Evolutionary conservation across 2,888 invertebrate genomes (phyloP).

Genomic region (Diaphora mendica): DNA sequence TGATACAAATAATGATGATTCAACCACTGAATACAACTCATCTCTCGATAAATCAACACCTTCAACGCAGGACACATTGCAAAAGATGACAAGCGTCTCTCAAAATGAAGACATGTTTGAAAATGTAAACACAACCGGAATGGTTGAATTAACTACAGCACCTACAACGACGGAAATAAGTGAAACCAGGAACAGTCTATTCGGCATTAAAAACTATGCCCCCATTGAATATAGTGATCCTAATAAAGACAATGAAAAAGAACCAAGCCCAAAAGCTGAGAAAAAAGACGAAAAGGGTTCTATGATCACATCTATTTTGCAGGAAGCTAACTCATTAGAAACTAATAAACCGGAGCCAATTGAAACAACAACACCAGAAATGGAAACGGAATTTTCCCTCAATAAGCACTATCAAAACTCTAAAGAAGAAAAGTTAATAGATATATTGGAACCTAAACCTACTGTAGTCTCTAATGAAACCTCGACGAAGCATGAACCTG

Average conservation of each 20-base stretch:
- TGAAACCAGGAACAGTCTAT: conserved; percentile 3
- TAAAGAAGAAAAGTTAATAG: conserved; percentile 59
- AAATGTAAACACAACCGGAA: conserved; percentile 16
- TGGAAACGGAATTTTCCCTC: conserved; percentile 57
- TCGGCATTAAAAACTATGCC: conserved; percentile 1
- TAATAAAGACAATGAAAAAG: conserved; percentile 20
- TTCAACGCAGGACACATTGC: conserved; percentile 15
- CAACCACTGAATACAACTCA: conserved; percentile 18
- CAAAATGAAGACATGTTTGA: conserved; percentile 16
- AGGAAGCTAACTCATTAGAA: conserved; percentile 47
- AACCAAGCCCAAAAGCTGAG: conserved; percentile 28
- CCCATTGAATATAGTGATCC: conserved; percentile 12
- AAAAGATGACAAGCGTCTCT: not conserved
- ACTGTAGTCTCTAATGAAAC: conserved; percentile 30
- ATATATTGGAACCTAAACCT: conserved; percentile 56
- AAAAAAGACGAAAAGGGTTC: conserved; percentile 25
- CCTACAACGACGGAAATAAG: conserved; percentile 5
- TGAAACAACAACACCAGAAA: conserved; percentile 44
- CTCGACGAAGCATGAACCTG: conserved; percentile 51
- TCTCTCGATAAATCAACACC: conserved; percentile 11
- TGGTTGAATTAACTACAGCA: conserved; percentile 28
- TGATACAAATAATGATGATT: conserved; percentile 22
- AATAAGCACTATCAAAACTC: conserved; percentile 51
- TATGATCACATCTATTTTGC: conserved; percentile 43
- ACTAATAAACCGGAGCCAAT: conserved; percentile 33